These are phyloP conservation scores for Ametastegia equiseti DNA, from an alignment of 2,888 invertebrate species.

Conservation along the genomic window DNA sequence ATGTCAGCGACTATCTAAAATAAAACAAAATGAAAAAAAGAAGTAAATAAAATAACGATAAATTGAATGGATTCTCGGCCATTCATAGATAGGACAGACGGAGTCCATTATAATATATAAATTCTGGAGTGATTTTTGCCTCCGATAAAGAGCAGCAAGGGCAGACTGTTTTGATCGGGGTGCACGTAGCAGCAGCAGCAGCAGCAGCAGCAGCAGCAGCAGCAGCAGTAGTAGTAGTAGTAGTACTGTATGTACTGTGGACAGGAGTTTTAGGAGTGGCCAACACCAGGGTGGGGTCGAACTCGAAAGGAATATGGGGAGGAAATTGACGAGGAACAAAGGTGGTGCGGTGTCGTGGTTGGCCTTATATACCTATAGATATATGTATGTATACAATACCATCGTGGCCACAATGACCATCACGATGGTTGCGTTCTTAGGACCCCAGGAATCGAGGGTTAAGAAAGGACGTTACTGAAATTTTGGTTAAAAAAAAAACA, in stretches of 20 bases:
- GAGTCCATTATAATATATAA: background rate
- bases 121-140: background rate
- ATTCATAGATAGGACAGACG: background rate
- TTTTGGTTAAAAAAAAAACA: no score
- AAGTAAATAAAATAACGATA: background rate
- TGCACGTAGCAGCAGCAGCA: no score
- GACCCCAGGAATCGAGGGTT: no score
- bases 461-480: no score
- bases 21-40: no score
- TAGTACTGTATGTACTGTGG: background rate
- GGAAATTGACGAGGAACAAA: constrained; percentile 29
- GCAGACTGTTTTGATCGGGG: background rate
- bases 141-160: background rate
- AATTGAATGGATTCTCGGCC: background rate
- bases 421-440: no score
- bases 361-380: no score
- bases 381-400: no score
- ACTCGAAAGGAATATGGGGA: background rate
- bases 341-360: background rate
- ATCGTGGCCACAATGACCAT: no score
- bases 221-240: no score
- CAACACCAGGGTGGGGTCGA: background rate
- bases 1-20: no score
- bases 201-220: no score
- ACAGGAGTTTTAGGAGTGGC: constrained; percentile 23